Evolutionary conservation across 2,113 vertebrate species (phyloP).

Genomic region (Rhinoptilus africanus): DNA sequence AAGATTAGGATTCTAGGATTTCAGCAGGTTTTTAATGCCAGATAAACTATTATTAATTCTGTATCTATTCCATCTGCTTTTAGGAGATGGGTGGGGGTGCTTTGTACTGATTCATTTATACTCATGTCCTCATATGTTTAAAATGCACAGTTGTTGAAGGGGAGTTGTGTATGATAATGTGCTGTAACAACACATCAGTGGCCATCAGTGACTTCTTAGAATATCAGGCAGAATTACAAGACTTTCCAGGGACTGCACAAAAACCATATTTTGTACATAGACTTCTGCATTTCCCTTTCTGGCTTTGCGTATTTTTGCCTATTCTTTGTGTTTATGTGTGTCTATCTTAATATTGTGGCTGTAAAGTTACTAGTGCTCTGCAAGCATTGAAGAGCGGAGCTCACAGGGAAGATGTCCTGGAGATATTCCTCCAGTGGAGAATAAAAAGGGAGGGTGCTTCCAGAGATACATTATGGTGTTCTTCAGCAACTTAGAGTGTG

Average conservation of each 20-base stretch:
- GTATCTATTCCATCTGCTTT: not conserved
- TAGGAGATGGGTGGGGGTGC: not conserved
- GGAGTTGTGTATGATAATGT: not conserved
- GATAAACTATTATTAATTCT: not conserved
- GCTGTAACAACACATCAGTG: not conserved
- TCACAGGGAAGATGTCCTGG: not conserved
- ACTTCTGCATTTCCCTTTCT: not conserved
- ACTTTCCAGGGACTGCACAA: not conserved
- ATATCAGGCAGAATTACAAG: not conserved
- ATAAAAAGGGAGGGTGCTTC: not conserved
- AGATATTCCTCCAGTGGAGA: not conserved
- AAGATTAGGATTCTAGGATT: not conserved
- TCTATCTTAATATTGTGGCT: not conserved
- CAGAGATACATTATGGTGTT: fast-evolving
- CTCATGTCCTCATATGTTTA: not conserved
- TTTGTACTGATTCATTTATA: not conserved
- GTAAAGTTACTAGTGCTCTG: not conserved
- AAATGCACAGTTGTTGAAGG: not conserved
- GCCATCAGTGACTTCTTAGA: not conserved
- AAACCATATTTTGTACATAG: not conserved
- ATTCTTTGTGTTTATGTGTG: not conserved
- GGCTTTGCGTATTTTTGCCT: not conserved
- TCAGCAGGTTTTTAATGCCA: not conserved
- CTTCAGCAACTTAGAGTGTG: not conserved
- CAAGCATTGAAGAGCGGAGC: not conserved